phyloP scores from a whole-genome alignment of 2,113 vertebrate genomes.

The Morphnarchus princeps region DNA sequence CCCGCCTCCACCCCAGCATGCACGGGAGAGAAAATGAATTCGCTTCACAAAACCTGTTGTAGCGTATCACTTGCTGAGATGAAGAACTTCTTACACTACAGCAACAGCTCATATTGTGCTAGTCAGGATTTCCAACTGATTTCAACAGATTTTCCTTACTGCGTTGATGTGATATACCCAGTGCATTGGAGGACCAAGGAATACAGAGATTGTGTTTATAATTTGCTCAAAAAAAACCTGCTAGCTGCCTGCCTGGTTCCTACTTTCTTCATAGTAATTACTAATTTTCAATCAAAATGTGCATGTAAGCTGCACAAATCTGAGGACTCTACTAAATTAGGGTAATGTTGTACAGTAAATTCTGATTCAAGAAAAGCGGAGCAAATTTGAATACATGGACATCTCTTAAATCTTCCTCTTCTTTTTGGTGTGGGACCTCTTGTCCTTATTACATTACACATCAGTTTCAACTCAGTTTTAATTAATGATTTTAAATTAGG shows the following conservation, averaged over 20 bases:
- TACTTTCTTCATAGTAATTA: constrained; percentile 4
- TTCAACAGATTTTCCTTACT: constrained; percentile 59
- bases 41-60: constrained; percentile 62
- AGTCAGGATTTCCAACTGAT: constrained; percentile 65
- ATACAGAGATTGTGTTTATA: constrained; percentile 23
- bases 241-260: constrained; percentile 19
- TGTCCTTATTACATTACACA: constrained; percentile 54
- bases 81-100: constrained; percentile 60
- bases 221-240: constrained; percentile 28
- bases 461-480: constrained; percentile 61
- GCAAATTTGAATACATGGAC: not conserved
- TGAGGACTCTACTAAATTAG: not conserved
- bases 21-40: constrained; percentile 54
- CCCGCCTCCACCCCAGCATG: not conserved
- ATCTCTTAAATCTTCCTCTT: not conserved
- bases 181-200: constrained; percentile 26
- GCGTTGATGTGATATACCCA: constrained; percentile 49
- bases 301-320: not conserved
- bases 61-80: constrained; percentile 58
- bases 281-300: not conserved
- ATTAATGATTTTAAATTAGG: constrained; percentile 70
- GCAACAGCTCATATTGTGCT: constrained; percentile 63
- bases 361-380: not conserved
- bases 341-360: not conserved
- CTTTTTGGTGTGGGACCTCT: constrained; percentile 1